phyloP scores from a whole-genome alignment of 2,888 invertebrate species.

The Synergus gifuensis region DNA sequence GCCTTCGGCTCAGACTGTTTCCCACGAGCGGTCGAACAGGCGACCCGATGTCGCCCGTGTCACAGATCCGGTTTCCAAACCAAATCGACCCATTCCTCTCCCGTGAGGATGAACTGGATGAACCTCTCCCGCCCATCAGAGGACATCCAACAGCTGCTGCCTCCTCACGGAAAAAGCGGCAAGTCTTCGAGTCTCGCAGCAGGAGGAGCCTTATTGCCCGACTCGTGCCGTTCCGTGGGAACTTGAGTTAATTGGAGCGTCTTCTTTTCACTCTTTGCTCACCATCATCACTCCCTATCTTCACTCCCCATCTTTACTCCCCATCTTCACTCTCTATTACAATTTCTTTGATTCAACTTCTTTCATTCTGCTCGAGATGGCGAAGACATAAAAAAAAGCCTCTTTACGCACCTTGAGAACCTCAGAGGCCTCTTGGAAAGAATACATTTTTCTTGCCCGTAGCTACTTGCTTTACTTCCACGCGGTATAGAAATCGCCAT shows the following conservation, averaged over 20 bases:
- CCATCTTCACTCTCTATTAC: not conserved
- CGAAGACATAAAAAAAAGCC: slow-evolving; percentile 47
- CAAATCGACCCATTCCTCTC: slow-evolving; percentile 45
- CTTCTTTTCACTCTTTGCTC: slow-evolving; percentile 45
- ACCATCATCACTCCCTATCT: not conserved
- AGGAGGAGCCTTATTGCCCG: slow-evolving; percentile 41
- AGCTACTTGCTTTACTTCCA: slow-evolving; percentile 52
- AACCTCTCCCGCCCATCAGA: slow-evolving; percentile 42
- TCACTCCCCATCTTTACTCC: not conserved
- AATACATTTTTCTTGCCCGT: slow-evolving; percentile 52
- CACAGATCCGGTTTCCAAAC: slow-evolving; percentile 42
- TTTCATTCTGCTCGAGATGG: not conserved
- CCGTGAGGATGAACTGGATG: not conserved
- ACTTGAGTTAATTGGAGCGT: slow-evolving; percentile 51
- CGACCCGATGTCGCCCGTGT: slow-evolving; percentile 59
- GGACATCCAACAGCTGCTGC: slow-evolving; percentile 70
- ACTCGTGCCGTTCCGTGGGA: slow-evolving; percentile 56
- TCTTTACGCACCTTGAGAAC: slow-evolving; percentile 48
- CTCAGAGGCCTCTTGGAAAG: slow-evolving; percentile 50
- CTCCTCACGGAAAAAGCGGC: slow-evolving; percentile 60
- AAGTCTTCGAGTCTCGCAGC: slow-evolving; percentile 19
- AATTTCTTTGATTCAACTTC: not conserved
- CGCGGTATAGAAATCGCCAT: slow-evolving; percentile 52
- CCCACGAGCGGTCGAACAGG: slow-evolving; percentile 52
- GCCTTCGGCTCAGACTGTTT: slow-evolving; percentile 52